Conservation (phyloP, 2,113 vertebrate species). For the Lagopus muta region DNA sequence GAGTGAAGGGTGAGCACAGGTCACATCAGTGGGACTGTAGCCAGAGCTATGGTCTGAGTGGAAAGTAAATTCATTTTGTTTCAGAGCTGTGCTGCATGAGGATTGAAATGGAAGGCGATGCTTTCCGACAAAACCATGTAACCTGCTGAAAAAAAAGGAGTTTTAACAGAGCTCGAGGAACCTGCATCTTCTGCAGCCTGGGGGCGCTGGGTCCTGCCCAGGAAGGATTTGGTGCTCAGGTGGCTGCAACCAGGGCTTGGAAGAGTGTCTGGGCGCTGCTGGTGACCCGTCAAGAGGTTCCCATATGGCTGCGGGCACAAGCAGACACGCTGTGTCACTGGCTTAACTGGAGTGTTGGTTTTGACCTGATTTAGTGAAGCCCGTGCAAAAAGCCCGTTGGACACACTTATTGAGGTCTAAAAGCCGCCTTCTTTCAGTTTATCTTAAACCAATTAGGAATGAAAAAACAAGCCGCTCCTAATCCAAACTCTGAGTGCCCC, state of each 20-base stretch:
- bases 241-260: not conserved
- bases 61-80: not conserved
- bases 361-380: constrained; percentile 49
- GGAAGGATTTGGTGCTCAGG: not conserved
- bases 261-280: accelerated
- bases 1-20: not conserved
- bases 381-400: not conserved
- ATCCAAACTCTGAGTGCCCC: not conserved
- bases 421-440: not conserved
- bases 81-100: accelerated
- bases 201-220: not conserved
- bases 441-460: not conserved
- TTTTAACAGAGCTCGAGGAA: not conserved
- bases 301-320: not conserved
- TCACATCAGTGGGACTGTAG: accelerated
- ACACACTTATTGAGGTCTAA: not conserved
- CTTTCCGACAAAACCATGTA: accelerated
- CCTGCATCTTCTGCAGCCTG: accelerated
- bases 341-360: not conserved
- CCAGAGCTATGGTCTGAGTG: accelerated
- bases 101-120: accelerated
- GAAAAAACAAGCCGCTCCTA: not conserved
- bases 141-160: not conserved
- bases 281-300: not conserved
- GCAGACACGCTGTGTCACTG: constrained; percentile 3